phyloP scores from a whole-genome alignment of 35 echinoderm and acorn worm species.

The Chiridota heheva region DNA sequence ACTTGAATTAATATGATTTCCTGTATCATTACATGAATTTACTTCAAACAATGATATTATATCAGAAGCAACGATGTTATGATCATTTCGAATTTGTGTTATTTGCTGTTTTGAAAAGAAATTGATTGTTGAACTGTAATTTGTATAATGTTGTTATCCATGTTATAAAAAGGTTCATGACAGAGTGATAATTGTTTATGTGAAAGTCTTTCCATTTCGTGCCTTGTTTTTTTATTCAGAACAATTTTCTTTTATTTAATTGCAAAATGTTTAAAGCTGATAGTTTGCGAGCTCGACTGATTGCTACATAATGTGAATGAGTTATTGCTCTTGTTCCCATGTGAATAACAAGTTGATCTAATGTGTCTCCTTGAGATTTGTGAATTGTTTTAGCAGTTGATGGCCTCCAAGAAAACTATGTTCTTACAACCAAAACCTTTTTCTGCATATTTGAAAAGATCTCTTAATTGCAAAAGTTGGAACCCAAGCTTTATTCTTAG shows the following conservation, averaged over 20 bases:
- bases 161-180: slow-evolving; percentile 26
- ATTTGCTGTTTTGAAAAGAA: slow-evolving; percentile 25
- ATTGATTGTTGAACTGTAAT: slow-evolving; percentile 31
- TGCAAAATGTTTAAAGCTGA: slow-evolving; percentile 20
- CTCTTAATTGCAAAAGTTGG: slow-evolving; percentile 32
- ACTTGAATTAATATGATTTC: too few species aligned
- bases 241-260: slow-evolving; percentile 27
- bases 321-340: slow-evolving; percentile 8
- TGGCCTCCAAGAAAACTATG: slow-evolving; percentile 43
- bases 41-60: slow-evolving; percentile 13
- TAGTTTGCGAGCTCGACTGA: slow-evolving; percentile 11
- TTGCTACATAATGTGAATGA: slow-evolving; percentile 45
- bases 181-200: neutral
- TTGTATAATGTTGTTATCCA: too few species aligned
- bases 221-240: neutral
- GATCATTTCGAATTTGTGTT: slow-evolving; percentile 9
- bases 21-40: too few species aligned
- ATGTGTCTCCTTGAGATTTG: slow-evolving; percentile 35
- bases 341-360: neutral
- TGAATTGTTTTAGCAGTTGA: slow-evolving; percentile 50
- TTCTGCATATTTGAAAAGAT: slow-evolving; percentile 17
- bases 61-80: too few species aligned
- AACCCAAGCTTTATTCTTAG: neutral
- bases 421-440: slow-evolving; percentile 22
- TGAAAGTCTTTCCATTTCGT: slow-evolving; percentile 3